Evolutionary conservation across 2,888 invertebrate genomes (phyloP), one percentile per base, ranked within the genome.

Genomic region (Ophion slaviceki): DNA sequence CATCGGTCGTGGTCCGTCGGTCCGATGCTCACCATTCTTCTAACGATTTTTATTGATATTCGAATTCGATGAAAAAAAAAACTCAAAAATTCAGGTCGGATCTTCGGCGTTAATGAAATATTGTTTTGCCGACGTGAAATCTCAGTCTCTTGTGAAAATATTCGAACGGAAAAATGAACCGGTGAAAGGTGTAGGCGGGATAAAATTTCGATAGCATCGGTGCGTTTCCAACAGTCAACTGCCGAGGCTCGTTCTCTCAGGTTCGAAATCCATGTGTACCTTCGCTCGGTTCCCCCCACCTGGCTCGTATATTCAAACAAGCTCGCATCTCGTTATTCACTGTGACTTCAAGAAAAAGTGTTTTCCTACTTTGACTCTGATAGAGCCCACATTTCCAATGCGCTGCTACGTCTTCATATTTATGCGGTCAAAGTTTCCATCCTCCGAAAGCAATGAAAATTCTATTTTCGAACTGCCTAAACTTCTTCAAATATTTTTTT

Each of bases 1-100:
- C 92, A 92, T 76, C 92, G 92, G 89, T 92, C 90, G 67, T 91
- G 89, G 70, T 92, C 89, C 59, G 86, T 79, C 70, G 90, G 88
- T 74, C 87, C 74, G 28, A 91, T 83, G 59, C 90, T 86, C 11
- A 32, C 4, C 71, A 71, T 71, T 61, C 40, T 61, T 53, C 53
- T 1, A 53, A 53, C 3, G 14, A 17, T 17, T 14, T 17, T 14
- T 17, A 5, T 53, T 4, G 14, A 4, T 17, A 53, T 36, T 32
- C 32, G 20, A 32, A 24, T 57, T 1, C 3, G n/a, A 53, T 32
- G 14, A 8, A 7, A 53, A 28, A 2, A 70, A 70, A n/a, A 67
- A 40, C 0, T 1, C n/a, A 67, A 40, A 40, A 24, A 14, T 47
- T 32, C 32, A 4, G 32, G 47, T 47, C 11, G 47, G 14, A 47